Base-by-base conservation (phyloP, 2,113 vertebrate species). In the Nipponia nippon region DNA sequence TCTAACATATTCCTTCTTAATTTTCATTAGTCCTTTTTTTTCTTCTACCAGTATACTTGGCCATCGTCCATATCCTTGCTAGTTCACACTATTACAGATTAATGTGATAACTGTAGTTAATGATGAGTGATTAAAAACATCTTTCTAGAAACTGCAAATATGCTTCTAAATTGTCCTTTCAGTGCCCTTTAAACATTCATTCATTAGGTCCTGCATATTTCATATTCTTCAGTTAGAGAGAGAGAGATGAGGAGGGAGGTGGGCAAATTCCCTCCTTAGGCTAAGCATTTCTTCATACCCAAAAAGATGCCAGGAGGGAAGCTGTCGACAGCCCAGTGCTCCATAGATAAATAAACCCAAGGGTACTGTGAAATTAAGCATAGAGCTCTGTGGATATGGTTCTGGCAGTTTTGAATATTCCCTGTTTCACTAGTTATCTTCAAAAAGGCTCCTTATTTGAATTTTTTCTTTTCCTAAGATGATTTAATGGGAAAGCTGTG, bases 41-140 rank as follows among this genome's bases (percentile, higher is more conserved):
- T 65, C 3, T 5, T 89, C 50, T 81, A 49, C 44, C n/a, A 26
- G 4, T 52, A 49, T n/a, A 17, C 23, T 89, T 92, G 72, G 65
- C 56, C 2, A 1, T 55, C 44, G 11, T 81, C 86, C 76, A 52
- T 84, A 56, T 81, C n/a, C 72, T 75, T 92, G 13, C 63, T 47
- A 20, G 47, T 89, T 89, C 91, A 83, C 36, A 21, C 46, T 77
- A 29, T 61, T 67, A 32, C 47, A 96, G 65, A 89, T 96, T 78
- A 63, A 89, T 67, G 23, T 32, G 55, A 53, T 94, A 91, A 93
- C 30, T n/a, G 13, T 66, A 72, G 72, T 78, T 95, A 96, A 95
- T 73, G 34, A 92, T 78, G 69, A 96, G 32, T 71, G 77, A 95
- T 96, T 96, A 93, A 94, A 93, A 95, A 49, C 47, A 49, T 87